phyloP scores from a whole-genome alignment of 1,140 invertebrate genomes.

The Sminthurides bifidus region DNA sequence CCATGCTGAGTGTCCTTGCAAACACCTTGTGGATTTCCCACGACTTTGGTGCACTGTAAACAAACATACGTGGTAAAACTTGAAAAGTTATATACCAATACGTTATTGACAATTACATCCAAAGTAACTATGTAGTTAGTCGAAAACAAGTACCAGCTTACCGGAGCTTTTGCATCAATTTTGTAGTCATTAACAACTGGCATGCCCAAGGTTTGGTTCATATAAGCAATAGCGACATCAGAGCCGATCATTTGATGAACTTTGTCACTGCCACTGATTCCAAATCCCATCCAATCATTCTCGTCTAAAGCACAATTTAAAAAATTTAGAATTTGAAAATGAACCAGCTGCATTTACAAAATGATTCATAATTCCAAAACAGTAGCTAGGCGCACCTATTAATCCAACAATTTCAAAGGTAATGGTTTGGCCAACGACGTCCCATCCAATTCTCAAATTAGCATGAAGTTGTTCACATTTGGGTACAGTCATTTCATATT shows the following conservation, averaged over 20 bases:
- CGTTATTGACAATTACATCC: no score
- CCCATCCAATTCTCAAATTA: slow-evolving; percentile 72
- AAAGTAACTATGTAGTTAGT: slow-evolving; percentile 3
- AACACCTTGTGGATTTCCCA: no score
- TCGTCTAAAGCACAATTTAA: slow-evolving; percentile 42
- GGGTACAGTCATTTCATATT: slow-evolving; percentile 47
- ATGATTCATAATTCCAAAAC: background rate
- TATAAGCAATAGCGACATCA: slow-evolving; percentile 66
- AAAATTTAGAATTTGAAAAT: slow-evolving; percentile 3
- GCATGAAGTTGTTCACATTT: slow-evolving; percentile 69
- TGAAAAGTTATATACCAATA: no score
- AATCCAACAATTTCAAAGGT: slow-evolving; percentile 75
- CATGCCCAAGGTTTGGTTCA: slow-evolving; percentile 33
- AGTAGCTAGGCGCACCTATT: slow-evolving; percentile 43
- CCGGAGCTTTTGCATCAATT: slow-evolving; percentile 57
- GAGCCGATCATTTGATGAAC: slow-evolving; percentile 69
- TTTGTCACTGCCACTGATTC: slow-evolving; percentile 59
- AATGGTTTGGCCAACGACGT: slow-evolving; percentile 76
- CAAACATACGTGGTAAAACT: no score
- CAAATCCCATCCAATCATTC: slow-evolving; percentile 76
- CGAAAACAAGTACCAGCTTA: background rate
- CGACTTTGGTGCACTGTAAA: no score
- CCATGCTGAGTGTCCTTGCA: no score
- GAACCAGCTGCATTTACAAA: background rate
- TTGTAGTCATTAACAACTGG: slow-evolving; percentile 50